Evolutionary conservation across 2,888 invertebrate species (phyloP).

Genomic region (Gymnocheta viridis): DNA sequence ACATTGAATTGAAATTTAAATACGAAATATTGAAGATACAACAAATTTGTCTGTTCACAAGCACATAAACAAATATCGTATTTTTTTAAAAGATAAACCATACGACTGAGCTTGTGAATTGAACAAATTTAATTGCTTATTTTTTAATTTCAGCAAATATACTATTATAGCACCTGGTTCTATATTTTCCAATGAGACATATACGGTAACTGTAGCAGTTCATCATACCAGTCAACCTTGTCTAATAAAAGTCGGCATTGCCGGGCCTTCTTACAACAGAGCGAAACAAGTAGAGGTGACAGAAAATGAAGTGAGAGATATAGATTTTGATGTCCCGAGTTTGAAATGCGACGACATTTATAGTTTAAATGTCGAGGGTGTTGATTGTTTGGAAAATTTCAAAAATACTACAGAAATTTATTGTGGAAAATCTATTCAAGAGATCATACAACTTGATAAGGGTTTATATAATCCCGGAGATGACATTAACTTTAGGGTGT

Average conservation of each 20-base stretch:
- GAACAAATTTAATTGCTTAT: too few species aligned
- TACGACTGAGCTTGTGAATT: too few species aligned
- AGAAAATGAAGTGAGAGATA: constrained; percentile 73
- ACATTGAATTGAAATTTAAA: too few species aligned
- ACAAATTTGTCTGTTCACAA: too few species aligned
- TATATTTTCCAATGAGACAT: constrained; percentile 91
- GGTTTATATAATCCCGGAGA: constrained; percentile 94
- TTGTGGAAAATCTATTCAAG: constrained; percentile 84
- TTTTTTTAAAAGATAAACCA: too few species aligned
- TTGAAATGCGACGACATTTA: constrained; percentile 86
- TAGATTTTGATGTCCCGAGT: constrained; percentile 75
- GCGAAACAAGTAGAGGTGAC: constrained; percentile 73
- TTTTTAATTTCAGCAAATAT: constrained; percentile 82
- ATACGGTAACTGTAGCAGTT: constrained; percentile 89
- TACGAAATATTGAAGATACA: too few species aligned
- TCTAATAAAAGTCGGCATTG: constrained; percentile 76
- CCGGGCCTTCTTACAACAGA: constrained; percentile 76
- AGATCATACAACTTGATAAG: constrained; percentile 96
- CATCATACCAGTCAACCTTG: constrained; percentile 78
- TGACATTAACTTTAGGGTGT: constrained; percentile 87
- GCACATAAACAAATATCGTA: too few species aligned
- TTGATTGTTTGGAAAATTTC: constrained; percentile 86
- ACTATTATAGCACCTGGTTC: constrained; percentile 91
- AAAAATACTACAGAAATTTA: constrained; percentile 88
- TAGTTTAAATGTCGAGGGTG: constrained; percentile 88